Conservation (phyloP, 2,113 vertebrate genomes). For the Tragulus kanchil region DNA sequence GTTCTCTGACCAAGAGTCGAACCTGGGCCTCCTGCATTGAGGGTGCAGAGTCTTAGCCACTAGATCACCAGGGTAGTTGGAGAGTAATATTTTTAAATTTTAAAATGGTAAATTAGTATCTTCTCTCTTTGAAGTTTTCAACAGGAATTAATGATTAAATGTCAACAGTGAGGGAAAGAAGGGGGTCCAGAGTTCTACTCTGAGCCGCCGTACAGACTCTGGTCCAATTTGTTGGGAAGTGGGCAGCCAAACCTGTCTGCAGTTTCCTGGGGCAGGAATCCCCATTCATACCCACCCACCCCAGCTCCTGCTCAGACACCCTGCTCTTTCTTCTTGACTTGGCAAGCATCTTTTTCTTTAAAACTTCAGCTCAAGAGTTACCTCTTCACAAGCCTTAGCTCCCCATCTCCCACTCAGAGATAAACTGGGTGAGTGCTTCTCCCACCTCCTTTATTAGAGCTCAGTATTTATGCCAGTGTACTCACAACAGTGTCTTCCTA, state of each 20-base stretch:
- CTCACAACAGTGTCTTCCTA: background rate
- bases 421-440: background rate
- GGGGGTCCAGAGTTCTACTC: background rate
- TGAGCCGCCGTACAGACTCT: background rate
- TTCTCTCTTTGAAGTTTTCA: slow-evolving; percentile 30
- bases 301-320: background rate
- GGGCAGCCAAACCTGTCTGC: background rate
- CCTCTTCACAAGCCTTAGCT: background rate
- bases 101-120: background rate
- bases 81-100: background rate
- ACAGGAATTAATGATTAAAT: background rate
- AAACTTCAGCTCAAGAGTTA: background rate
- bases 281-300: background rate
- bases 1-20: background rate
- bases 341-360: background rate
- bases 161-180: background rate
- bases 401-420: background rate
- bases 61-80: background rate
- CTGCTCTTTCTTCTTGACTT: background rate
- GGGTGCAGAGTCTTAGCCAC: background rate
- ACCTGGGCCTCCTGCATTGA: background rate
- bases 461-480: accelerated
- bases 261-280: background rate
- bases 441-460: background rate
- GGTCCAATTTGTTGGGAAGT: background rate